Evolutionary conservation across 2,797 vertebrate species (phyloP).

Genomic region (Mormyrus hasselquistii): DNA sequence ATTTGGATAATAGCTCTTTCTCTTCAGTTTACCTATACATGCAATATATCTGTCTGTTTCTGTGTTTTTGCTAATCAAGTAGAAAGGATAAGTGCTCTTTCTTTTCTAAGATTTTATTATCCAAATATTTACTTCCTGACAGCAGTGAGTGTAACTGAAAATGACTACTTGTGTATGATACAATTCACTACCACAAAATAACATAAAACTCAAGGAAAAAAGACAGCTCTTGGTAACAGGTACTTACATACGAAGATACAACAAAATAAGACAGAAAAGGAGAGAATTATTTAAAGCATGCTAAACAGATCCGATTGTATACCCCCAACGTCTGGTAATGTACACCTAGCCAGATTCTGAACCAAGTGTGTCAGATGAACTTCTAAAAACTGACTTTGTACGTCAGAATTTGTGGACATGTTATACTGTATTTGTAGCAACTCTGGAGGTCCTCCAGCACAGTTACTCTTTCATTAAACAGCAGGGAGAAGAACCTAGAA

Average conservation of each 20-base stretch:
- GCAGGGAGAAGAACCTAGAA: not conserved
- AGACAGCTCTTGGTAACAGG: not conserved
- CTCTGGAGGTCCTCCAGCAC: not conserved
- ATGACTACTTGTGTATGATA: not conserved
- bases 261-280: not conserved
- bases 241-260: not conserved
- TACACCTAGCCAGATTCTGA: not conserved
- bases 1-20: not conserved
- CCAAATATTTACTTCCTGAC: not conserved
- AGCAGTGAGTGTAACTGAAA: not conserved
- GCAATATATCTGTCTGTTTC: not conserved
- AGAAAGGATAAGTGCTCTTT: not conserved
- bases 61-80: not conserved
- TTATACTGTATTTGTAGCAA: not conserved
- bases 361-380: not conserved
- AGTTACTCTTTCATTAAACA: not conserved
- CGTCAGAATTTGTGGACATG: not conserved
- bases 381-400: not conserved
- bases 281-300: not conserved
- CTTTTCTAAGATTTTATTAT: not conserved
- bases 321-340: not conserved
- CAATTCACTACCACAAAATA: not conserved
- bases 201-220: not conserved
- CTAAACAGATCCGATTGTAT: not conserved
- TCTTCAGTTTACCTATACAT: not conserved